Evolutionary conservation across 2,797 vertebrate species (phyloP).

Genomic region (Melanogrammus aeglefinus): DNA sequence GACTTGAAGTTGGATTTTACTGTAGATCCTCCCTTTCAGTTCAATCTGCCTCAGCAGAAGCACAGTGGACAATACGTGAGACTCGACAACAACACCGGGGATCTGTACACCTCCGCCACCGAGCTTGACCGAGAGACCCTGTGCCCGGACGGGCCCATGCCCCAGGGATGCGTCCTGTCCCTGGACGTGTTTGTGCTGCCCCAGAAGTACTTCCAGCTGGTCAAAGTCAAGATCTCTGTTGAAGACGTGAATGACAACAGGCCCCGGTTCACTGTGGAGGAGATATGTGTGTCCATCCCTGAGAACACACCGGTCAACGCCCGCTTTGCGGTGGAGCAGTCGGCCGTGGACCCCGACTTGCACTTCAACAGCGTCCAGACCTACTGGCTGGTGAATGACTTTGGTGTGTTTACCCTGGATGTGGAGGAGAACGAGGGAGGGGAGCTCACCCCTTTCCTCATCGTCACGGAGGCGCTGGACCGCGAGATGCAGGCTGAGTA

Average conservation of each 20-base stretch:
- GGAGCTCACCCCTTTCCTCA: constrained; percentile 91
- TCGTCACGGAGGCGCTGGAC: constrained; percentile 88
- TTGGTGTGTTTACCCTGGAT: constrained; percentile 90
- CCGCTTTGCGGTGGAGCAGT: constrained; percentile 89
- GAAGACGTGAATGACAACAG: constrained; percentile 94
- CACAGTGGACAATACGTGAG: constrained; percentile 84
- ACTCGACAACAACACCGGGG: constrained; percentile 86
- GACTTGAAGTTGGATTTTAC: constrained; percentile 83
- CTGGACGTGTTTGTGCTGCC: constrained; percentile 93
- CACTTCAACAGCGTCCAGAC: constrained; percentile 88
- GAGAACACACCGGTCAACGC: constrained; percentile 90
- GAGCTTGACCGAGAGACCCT: constrained; percentile 91
- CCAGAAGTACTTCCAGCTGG: constrained; percentile 92
- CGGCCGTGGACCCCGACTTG: constrained; percentile 87
- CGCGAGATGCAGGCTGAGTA: constrained; percentile 88
- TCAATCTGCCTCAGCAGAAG: constrained; percentile 85
- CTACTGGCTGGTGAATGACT: constrained; percentile 90
- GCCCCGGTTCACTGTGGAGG: constrained; percentile 84
- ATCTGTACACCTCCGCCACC: constrained; percentile 83
- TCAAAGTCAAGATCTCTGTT: constrained; percentile 93
- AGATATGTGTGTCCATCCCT: constrained; percentile 84
- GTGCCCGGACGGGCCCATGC: constrained; percentile 75
- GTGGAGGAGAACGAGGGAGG: constrained; percentile 93
- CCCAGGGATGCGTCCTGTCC: constrained; percentile 79
- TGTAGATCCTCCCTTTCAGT: constrained; percentile 79